Conservation (phyloP, 1,140 invertebrate genomes). For the Lordiphosa stackelbergi region DNA sequence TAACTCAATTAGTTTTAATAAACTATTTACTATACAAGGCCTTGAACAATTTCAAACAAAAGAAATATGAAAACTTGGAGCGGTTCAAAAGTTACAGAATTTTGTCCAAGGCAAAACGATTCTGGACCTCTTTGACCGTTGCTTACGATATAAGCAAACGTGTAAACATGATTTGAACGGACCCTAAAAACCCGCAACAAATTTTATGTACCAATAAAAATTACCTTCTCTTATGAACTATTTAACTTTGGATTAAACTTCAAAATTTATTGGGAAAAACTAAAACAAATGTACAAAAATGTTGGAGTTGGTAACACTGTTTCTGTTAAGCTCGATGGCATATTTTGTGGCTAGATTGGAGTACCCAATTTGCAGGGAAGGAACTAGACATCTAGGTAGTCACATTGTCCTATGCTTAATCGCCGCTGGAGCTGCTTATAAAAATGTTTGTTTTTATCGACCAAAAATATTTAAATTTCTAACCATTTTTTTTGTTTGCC, state of each 20-base stretch:
- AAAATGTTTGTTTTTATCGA: conserved; percentile 21
- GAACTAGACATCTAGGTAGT: neutral
- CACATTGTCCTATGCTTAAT: conserved; percentile 12
- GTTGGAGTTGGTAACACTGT: conserved; percentile 20
- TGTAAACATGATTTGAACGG: too few species aligned
- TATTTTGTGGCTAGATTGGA: conserved; percentile 29
- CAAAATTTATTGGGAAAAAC: neutral
- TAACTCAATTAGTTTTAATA: too few species aligned
- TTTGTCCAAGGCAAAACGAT: too few species aligned
- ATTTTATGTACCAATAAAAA: too few species aligned
- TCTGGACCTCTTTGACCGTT: too few species aligned
- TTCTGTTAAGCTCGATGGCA: conserved; percentile 15
- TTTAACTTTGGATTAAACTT: neutral
- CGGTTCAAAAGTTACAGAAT: too few species aligned
- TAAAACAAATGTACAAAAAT: conserved; percentile 10
- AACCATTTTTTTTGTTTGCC: neutral
- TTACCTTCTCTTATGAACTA: too few species aligned
- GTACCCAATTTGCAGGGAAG: conserved; percentile 3
- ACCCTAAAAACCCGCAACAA: too few species aligned
- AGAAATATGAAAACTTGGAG: too few species aligned
- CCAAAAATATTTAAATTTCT: neutral
- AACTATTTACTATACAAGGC: too few species aligned
- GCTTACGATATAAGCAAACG: too few species aligned
- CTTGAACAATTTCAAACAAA: too few species aligned
- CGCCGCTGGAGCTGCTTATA: conserved; percentile 14